Conservation (phyloP, 2,888 invertebrate genomes). For the Pseudeuparius sepicola region DNA sequence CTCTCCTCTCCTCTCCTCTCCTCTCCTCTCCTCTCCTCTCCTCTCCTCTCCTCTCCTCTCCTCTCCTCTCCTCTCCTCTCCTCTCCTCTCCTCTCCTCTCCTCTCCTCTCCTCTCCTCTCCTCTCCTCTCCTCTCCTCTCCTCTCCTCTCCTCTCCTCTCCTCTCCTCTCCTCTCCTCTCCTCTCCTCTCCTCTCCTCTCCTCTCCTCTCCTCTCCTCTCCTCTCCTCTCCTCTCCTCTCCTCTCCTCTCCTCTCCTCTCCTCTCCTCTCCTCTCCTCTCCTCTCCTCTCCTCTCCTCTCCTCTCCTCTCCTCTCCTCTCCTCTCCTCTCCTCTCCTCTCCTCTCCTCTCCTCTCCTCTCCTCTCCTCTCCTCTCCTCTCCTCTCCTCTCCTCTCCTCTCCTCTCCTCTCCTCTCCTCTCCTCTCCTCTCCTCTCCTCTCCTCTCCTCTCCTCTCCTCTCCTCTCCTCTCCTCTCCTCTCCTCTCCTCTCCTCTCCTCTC, state of each 20-base stretch:
- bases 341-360: conserved; percentile 1
- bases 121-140: background rate
- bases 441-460: background rate
- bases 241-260: background rate
- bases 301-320: background rate
- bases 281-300: background rate
- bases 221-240: conserved; percentile 5
- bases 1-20: conserved; percentile 2
- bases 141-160: conserved; percentile 1
- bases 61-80: conserved; percentile 1
- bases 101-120: conserved; percentile 3
- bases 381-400: conserved; percentile 3
- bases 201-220: conserved; percentile 1
- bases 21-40: conserved; percentile 2
- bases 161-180: conserved; percentile 1
- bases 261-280: background rate
- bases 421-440: background rate
- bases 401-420: conserved; percentile 1
- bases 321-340: background rate
- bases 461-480: background rate
- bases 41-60: conserved; percentile 6
- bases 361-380: conserved; percentile 1
- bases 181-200: conserved; percentile 5
- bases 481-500: background rate
- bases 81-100: conserved; percentile 3